phyloP scores from a whole-genome alignment of 2,113 vertebrate genomes.

The Theristicus caerulescens region DNA sequence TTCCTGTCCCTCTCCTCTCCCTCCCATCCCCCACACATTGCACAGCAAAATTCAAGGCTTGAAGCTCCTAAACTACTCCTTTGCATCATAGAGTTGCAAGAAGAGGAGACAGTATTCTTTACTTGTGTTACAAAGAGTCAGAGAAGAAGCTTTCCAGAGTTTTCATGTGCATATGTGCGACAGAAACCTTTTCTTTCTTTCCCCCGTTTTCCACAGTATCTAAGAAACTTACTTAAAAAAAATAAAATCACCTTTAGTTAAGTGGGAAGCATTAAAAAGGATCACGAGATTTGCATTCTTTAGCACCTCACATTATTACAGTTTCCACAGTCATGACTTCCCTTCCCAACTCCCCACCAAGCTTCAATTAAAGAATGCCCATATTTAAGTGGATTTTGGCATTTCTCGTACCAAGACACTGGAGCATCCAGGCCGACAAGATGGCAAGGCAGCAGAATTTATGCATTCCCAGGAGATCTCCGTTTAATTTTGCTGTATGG shows the following conservation, averaged over 20 bases:
- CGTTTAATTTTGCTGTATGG: not conserved
- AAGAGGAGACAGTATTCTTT: not conserved
- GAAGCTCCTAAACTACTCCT: not conserved
- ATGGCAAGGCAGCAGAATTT: not conserved
- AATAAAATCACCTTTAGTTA: not conserved
- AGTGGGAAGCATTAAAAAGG: constrained; percentile 36
- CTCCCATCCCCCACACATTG: not conserved
- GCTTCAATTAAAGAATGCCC: not conserved
- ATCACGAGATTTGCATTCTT: constrained; percentile 25
- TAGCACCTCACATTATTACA: not conserved
- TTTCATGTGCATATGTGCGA: accelerated
- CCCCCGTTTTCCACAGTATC: not conserved
- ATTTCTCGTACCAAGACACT: not conserved
- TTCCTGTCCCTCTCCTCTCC: not conserved
- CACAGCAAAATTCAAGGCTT: not conserved
- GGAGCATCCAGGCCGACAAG: not conserved
- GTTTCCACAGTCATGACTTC: not conserved
- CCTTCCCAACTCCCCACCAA: not conserved
- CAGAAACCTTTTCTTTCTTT: not conserved
- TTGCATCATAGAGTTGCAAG: not conserved
- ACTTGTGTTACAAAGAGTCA: not conserved
- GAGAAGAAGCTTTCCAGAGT: not conserved
- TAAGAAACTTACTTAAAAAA: not conserved
- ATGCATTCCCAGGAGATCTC: not conserved
- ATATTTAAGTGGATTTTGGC: not conserved